Base-by-base conservation (phyloP, 2,113 vertebrate species). In the Grus americana region DNA sequence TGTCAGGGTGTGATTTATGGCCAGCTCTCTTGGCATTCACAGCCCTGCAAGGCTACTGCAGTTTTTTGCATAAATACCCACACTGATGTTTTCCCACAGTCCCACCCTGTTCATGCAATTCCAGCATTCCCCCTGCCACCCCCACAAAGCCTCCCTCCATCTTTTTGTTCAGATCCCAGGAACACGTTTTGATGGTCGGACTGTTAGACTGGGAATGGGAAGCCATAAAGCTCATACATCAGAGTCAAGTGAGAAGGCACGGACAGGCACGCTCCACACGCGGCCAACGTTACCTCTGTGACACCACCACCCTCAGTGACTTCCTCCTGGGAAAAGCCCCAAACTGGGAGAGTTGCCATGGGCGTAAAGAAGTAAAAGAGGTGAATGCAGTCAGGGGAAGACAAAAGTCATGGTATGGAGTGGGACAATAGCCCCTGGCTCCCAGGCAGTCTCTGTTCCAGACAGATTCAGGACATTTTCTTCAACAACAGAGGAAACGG, bases 31-130 rank as follows among this genome's bases (percentile, higher is more conserved):
- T 74, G 40, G 92, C 97, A 86, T 75, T 58, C 70, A 86, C 58
- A 70, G 91, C 91, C 54, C 95, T 85, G 96, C 94, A 95, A 87
- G 67, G 70, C 89, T 92, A 34, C 96, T 90, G 96, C 96, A 97
- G 89, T 91, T 91, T 95, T 96, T 59, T 95, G 96, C 93, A 95
- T 95, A 97, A 97, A 94, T 67, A 90, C 46, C 15, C 95, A 30
- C 10, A 22, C n/a, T 76, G 76, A 79, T 20, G n/a, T 70, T 81
- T 93, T 96, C 94, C 79, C 91, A 91, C 94, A 92, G 92, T 57
- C 86, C 79, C 81, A 72, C 87, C 91, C 80, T 47, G 62, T 50
- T 79, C 11, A 18, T 89, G 63, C 71, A 86, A 34, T 29, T 27
- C 61, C 62, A 62, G 65, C 67, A 82, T n/a, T 63, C 44, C 52